These are phyloP conservation scores for Clangula hyemalis DNA, from an alignment of 2,797 vertebrate species.

Conservation along the genomic window DNA sequence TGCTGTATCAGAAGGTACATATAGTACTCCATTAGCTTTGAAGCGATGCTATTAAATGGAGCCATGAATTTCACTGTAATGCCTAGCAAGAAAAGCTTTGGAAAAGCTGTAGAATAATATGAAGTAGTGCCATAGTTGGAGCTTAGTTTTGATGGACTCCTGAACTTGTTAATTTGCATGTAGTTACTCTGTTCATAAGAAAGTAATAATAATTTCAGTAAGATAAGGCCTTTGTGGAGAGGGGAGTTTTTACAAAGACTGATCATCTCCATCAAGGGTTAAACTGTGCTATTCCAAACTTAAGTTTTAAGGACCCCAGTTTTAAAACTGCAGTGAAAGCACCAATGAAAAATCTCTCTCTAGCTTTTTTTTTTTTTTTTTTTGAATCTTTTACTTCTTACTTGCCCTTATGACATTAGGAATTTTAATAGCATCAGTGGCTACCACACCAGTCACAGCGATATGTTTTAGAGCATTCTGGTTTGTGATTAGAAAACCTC, in stretches of 20 bases:
- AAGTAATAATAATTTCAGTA: not conserved
- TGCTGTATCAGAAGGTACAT: fast-evolving
- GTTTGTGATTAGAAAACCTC: slow-evolving; percentile 33
- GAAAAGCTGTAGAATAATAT: not conserved
- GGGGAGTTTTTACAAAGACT: not conserved
- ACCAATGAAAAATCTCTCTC: not conserved
- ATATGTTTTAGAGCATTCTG: slow-evolving; percentile 16
- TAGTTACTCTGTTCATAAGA: not conserved
- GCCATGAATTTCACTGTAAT: not conserved
- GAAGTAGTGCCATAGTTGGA: not conserved
- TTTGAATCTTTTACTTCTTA: not conserved
- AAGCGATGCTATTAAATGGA: not conserved
- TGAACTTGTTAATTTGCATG: not conserved
- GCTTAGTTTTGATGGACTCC: not conserved
- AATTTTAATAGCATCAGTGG: not conserved
- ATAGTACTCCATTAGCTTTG: not conserved
- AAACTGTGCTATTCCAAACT: not conserved
- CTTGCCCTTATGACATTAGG: not conserved
- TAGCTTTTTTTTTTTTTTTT: not conserved
- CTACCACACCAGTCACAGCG: not conserved
- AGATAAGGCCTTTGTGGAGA: not conserved
- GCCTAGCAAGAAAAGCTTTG: not conserved
- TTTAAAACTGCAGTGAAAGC: not conserved
- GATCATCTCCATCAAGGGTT: not conserved
- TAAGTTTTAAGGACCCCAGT: not conserved